Base-by-base conservation (phyloP, 23 tunicate species). In the Trididemnum clinides region DNA sequence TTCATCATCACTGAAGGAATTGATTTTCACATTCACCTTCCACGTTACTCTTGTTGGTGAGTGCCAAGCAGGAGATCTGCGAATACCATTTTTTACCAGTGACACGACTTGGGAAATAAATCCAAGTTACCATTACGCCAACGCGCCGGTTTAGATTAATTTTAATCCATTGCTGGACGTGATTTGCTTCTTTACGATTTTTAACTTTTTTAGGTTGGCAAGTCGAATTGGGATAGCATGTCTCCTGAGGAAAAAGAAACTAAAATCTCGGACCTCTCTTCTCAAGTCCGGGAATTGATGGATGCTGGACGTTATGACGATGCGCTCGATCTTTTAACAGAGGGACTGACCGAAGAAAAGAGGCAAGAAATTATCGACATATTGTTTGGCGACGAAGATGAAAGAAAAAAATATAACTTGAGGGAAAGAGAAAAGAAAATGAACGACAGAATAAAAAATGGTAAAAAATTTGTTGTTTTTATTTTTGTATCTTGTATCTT, bases 281-380 rank as follows among this genome's bases (percentile, higher is more conserved):
- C 80, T n/a, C 65, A 50, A 36, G 86, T 86, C 28, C 82, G 82
- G 35, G 90, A 92, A 32, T 51, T 92, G 36, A 92, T 92, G 86
- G 57, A 49, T 0, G 89, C 76, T 0, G 88, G 91, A 18, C 82
- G 64, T 27, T 82, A 69, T 33, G 97, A 86, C 21, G 91, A 92
- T 28, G 97, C 97, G 26, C 72, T 78, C 1, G 87, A 77, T 20
- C 78, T 92, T 21, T 87, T 92, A 0, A 78, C 85, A 31, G 92
- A 93, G 63, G 87, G 87, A 0, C 32, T 88, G 77, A 19, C 81
- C 37, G 72, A 88, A 35, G 85, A 86, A 34, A 59, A 88, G 33
- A 74, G 63, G 33, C 81, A 93, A 29, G 88, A 73, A 33, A 3
- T 88, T 1, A 57, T 84, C 23, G 63, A 78, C 6, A 23, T 72